Evolutionary conservation across 2,113 vertebrate species (phyloP).

Genomic region (Peucedramus taeniatus): DNA sequence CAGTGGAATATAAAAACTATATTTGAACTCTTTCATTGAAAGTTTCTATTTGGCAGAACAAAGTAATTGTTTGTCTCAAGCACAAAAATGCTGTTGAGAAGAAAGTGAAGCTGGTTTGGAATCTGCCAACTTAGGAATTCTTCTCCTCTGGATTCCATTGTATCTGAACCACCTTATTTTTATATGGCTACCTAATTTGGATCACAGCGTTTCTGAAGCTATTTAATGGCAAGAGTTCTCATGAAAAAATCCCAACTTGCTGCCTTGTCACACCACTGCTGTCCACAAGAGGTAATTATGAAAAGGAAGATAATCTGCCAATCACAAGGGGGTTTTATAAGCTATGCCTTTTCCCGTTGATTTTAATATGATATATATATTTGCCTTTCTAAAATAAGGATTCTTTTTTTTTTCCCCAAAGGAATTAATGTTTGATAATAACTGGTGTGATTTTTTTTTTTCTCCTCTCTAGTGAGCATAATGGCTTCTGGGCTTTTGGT

Average conservation of each 20-base stretch:
- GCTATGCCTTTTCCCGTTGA: not conserved
- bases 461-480: conserved; percentile 83
- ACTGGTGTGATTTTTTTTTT: not conserved
- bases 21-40: not conserved
- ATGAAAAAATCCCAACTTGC: not conserved
- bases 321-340: not conserved
- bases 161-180: not conserved
- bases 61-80: not conserved
- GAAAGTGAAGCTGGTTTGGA: conserved; percentile 19
- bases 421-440: not conserved
- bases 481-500: conserved; percentile 91
- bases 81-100: conserved; percentile 19
- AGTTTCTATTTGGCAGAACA: conserved; percentile 5
- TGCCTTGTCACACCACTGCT: not conserved
- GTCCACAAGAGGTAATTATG: not conserved
- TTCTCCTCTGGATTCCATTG: conserved; percentile 13
- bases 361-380: not conserved
- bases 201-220: not conserved
- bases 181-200: not conserved
- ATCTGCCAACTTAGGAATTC: conserved; percentile 1
- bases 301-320: not conserved
- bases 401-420: not conserved
- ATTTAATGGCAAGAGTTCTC: not conserved
- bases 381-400: not conserved
- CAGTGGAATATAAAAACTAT: not conserved